A percentile compares a stretch with the other conserved stretches of the same genome.
Evolutionary conservation across 2,888 invertebrate species (phyloP).

Genomic region (Lycia hirtaria): DNA sequence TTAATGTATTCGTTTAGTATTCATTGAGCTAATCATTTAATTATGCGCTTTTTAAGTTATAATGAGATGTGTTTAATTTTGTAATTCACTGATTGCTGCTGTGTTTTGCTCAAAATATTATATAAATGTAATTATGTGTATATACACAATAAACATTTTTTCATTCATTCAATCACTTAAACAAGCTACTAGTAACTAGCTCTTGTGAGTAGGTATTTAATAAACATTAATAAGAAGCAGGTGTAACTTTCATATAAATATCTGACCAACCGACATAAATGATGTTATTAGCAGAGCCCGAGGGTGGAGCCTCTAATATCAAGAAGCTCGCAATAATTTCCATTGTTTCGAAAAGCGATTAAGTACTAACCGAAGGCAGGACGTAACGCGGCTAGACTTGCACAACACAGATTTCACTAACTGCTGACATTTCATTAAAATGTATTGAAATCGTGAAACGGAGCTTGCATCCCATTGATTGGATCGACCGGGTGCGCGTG

Average conservation of each 20-base stretch:
- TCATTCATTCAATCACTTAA: too few relatives aligned
- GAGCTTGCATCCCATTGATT: conserved; percentile 80
- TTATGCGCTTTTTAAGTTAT: neutral
- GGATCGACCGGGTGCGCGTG: conserved; percentile 67
- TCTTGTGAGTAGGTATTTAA: too few relatives aligned
- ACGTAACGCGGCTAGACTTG: conserved; percentile 59
- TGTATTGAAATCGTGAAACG: conserved; percentile 84
- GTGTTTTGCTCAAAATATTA: too few relatives aligned
- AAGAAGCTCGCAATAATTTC: conserved; percentile 22
- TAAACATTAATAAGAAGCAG: too few relatives aligned
- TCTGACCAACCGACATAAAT: neutral
- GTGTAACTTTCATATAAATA: neutral
- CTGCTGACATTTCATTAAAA: conserved; percentile 83
- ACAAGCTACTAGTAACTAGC: neutral
- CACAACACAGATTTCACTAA: conserved; percentile 77
- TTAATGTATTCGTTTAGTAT: neutral
- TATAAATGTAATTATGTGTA: too few relatives aligned
- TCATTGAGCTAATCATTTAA: conserved; percentile 8
- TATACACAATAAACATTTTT: too few relatives aligned
- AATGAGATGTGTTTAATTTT: neutral
- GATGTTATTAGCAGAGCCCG: conserved; percentile 2
- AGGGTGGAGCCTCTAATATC: conserved; percentile 22
- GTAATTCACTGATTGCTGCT: too few relatives aligned
- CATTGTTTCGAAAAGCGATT: conserved; percentile 31
- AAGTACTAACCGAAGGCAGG: conserved; percentile 49